phyloP scores from a whole-genome alignment of 2,888 invertebrate species.

The Cataglyphis albicans region DNA sequence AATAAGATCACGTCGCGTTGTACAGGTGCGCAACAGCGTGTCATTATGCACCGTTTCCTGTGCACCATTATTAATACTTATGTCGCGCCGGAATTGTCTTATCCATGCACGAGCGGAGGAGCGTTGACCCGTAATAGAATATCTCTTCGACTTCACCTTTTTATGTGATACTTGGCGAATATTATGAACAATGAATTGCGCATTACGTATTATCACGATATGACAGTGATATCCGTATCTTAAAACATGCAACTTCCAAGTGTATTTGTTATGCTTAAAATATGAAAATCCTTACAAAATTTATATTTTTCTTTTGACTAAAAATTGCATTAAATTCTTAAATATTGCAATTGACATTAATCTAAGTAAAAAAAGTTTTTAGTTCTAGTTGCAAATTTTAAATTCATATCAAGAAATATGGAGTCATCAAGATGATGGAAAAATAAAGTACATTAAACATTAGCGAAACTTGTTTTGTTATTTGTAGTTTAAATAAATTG shows the following conservation, averaged over 20 bases:
- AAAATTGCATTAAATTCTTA: background rate
- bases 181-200: conserved; percentile 8
- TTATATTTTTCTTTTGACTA: background rate
- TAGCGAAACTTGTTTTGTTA: background rate
- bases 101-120: conserved; percentile 3
- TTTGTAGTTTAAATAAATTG: background rate
- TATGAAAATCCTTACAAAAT: background rate
- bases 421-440: background rate
- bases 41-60: conserved; percentile 29
- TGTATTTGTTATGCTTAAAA: background rate
- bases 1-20: conserved; percentile 37
- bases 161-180: conserved; percentile 7
- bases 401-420: background rate
- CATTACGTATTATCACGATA: background rate
- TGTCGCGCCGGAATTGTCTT: background rate
- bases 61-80: conserved; percentile 21
- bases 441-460: background rate
- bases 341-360: background rate
- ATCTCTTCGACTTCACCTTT: conserved; percentile 52
- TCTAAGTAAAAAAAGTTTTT: background rate
- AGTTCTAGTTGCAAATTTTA: background rate
- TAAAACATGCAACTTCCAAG: conserved; percentile 1
- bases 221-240: conserved; percentile 16
- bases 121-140: conserved; percentile 15
- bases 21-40: conserved; percentile 23